Percentiles rank a stretch among this genome's conserved stretches.
Evolutionary conservation across 2,113 vertebrate genomes (phyloP).

Genomic region (Mystacornis crossleyi): DNA sequence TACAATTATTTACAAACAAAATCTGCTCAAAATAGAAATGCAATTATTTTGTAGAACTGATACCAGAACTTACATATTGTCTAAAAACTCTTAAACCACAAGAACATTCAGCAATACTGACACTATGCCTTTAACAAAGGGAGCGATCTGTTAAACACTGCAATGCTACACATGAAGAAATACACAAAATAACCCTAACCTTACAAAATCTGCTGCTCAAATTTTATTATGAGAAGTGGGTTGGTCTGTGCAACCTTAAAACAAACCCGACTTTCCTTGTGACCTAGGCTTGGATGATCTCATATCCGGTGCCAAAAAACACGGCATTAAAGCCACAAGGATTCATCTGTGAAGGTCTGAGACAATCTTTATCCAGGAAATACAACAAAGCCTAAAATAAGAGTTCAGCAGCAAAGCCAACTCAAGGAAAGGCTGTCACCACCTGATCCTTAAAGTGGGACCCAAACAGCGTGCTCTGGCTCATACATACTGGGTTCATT

Average conservation of each 20-base stretch:
- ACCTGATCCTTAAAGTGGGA: neutral
- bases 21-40: neutral
- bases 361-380: neutral
- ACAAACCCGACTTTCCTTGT: neutral
- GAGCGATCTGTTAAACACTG: neutral
- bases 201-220: neutral
- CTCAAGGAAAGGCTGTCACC: neutral
- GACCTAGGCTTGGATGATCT: neutral
- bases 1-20: neutral
- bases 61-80: neutral
- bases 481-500: neutral
- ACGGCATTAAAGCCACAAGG: neutral
- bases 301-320: neutral
- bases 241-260: neutral
- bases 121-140: neutral
- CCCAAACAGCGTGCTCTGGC: neutral
- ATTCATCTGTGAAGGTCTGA: neutral
- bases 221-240: neutral
- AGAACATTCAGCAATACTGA: neutral
- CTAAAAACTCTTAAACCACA: neutral
- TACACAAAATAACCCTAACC: neutral
- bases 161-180: neutral
- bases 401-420: neutral
- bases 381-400: neutral
- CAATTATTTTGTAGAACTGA: neutral